Percentiles rank a stretch among this genome's conserved stretches.
These are phyloP conservation scores for Chymomyza costata DNA, from an alignment of 1,140 invertebrate genomes.

Conservation along the genomic window DNA sequence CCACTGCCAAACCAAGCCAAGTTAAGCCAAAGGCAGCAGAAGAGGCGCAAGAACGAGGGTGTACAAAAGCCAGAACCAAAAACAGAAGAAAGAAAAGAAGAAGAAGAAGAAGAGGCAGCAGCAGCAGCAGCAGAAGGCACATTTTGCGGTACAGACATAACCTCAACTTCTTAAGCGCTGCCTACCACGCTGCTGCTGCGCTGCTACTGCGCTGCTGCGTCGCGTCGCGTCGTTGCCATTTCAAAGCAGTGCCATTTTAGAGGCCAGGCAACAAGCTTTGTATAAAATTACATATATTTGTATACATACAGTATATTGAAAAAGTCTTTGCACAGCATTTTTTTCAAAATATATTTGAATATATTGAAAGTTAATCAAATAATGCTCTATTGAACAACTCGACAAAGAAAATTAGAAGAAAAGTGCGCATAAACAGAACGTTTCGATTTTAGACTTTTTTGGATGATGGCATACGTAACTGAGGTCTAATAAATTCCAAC, in stretches of 20 bases:
- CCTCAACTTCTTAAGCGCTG: slow-evolving; percentile 71
- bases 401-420: too few relatives aligned
- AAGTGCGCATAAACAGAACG: too few relatives aligned
- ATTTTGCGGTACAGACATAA: slow-evolving; percentile 70
- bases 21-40: slow-evolving; percentile 24
- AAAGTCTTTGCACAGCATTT: too few relatives aligned
- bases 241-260: slow-evolving; percentile 64
- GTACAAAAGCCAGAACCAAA: slow-evolving; percentile 36
- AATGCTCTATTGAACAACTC: too few relatives aligned
- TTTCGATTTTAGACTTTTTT: too few relatives aligned
- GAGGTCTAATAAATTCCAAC: too few relatives aligned
- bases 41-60: background rate
- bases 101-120: slow-evolving; percentile 21
- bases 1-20: too few relatives aligned
- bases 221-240: slow-evolving; percentile 15
- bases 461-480: too few relatives aligned
- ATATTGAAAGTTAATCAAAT: too few relatives aligned
- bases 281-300: slow-evolving; percentile 24
- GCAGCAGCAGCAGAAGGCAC: slow-evolving; percentile 45
- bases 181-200: slow-evolving; percentile 57
- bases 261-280: slow-evolving; percentile 68
- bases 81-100: slow-evolving; percentile 26
- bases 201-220: slow-evolving; percentile 39
- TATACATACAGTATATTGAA: slow-evolving; percentile 2
- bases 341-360: too few relatives aligned